Percentiles rank a stretch among this genome's conserved stretches.
Evolutionary conservation across 2,797 vertebrate genomes (phyloP).

Genomic region (Pipistrellus nathusii): DNA sequence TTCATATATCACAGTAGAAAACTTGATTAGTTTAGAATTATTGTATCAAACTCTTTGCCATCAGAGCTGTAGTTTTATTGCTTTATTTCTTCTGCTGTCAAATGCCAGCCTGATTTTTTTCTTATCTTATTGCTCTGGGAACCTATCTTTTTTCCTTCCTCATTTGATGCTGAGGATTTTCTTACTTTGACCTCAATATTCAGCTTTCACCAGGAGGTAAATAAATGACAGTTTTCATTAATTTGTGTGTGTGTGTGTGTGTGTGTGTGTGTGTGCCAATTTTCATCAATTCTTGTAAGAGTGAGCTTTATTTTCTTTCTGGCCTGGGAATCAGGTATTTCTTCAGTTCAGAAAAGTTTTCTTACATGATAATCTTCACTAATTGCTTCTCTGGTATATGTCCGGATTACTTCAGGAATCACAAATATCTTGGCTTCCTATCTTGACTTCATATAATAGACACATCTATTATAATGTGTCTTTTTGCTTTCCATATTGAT

Average conservation of each 20-base stretch:
- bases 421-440: not conserved
- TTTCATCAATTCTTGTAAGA: not conserved
- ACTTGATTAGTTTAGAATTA: not conserved
- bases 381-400: not conserved
- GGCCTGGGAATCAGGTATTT: not conserved
- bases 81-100: slow-evolving; percentile 22
- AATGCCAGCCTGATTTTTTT: not conserved
- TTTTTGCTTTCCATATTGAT: not conserved
- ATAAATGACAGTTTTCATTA: not conserved
- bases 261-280: not conserved
- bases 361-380: not conserved
- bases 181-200: slow-evolving; percentile 27
- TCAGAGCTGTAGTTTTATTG: not conserved
- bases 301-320: not conserved
- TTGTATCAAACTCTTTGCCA: not conserved
- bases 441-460: not conserved
- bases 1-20: not conserved
- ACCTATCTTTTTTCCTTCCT: not conserved
- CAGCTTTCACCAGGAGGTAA: not conserved
- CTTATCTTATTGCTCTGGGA: not conserved
- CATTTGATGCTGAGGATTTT: not conserved
- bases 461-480: not conserved
- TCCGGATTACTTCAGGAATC: not conserved
- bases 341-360: slow-evolving; percentile 33
- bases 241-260: not conserved